These are phyloP conservation scores for Gymnarchus niloticus DNA, from an alignment of 2,113 vertebrate genomes.

Conservation along the genomic window DNA sequence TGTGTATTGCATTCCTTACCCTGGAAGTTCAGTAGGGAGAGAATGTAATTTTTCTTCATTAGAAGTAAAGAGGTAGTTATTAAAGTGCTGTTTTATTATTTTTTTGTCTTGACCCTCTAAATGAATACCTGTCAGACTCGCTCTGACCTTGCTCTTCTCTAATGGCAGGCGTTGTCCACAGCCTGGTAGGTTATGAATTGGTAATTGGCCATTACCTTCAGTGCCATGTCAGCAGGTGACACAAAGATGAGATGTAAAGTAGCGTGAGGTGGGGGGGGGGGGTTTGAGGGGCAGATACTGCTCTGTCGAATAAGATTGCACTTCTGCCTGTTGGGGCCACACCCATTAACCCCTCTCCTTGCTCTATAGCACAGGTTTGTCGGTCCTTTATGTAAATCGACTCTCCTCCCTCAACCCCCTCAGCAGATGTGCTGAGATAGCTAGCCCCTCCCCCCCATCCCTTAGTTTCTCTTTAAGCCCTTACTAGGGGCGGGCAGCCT, in stretches of 20 bases:
- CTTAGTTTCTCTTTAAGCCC: neutral
- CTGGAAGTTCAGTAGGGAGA: neutral
- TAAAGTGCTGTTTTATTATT: neutral
- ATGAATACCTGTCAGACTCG: neutral
- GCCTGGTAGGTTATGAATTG: neutral
- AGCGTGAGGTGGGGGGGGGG: neutral
- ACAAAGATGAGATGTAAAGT: neutral
- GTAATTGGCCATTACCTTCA: slow-evolving; percentile 10
- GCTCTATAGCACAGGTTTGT: neutral
- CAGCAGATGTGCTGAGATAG: neutral
- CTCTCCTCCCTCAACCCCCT: neutral
- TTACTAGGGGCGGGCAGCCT: neutral
- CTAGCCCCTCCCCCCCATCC: neutral
- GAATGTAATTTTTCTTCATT: neutral
- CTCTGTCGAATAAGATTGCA: neutral
- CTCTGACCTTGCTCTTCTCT: neutral
- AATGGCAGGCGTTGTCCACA: neutral
- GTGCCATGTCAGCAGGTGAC: neutral
- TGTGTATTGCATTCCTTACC: neutral
- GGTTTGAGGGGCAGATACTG: neutral
- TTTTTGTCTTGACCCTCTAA: neutral
- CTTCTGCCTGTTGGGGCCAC: too few species aligned
- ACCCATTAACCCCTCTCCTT: neutral
- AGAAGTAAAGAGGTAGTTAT: neutral
- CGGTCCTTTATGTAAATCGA: neutral